These are phyloP conservation scores for Mesaphorura yosii DNA, from an alignment of 1,140 invertebrate species.

Conservation along the genomic window DNA sequence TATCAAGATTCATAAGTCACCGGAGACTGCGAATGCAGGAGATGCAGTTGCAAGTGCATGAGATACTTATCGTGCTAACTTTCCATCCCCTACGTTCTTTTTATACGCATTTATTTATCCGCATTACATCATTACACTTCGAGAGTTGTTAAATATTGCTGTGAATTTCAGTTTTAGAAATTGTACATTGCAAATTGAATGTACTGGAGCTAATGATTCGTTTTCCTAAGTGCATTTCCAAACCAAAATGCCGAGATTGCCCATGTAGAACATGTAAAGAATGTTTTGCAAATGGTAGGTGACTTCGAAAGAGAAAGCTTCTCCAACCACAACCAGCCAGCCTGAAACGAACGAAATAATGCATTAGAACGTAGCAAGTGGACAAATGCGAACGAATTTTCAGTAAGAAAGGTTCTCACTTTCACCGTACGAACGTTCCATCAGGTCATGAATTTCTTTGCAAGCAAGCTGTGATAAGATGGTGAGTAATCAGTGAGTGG, in stretches of 20 bases:
- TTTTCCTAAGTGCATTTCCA: slow-evolving; percentile 12
- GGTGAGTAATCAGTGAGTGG: neutral
- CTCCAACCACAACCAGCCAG: slow-evolving; percentile 48
- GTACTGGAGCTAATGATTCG: too few relatives aligned
- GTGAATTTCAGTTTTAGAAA: too few relatives aligned
- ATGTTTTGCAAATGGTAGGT: slow-evolving; percentile 46
- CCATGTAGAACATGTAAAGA: slow-evolving; percentile 47
- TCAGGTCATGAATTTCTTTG: slow-evolving; percentile 78
- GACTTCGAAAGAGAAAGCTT: slow-evolving; percentile 46
- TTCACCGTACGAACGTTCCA: slow-evolving; percentile 91
- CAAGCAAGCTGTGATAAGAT: slow-evolving; percentile 52
- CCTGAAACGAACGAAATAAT: neutral
- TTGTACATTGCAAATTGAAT: too few relatives aligned
- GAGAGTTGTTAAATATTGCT: too few relatives aligned
- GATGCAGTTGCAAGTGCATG: too few relatives aligned
- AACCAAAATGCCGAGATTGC: slow-evolving; percentile 13
- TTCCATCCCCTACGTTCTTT: too few relatives aligned
- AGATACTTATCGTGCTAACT: too few relatives aligned
- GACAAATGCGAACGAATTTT: too few relatives aligned
- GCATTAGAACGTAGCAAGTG: neutral
- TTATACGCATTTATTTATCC: too few relatives aligned
- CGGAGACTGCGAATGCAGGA: too few relatives aligned
- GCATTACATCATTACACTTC: too few relatives aligned
- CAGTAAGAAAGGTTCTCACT: slow-evolving; percentile 35
- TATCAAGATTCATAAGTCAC: too few relatives aligned